These are phyloP conservation scores for Leiothrix lutea DNA, from an alignment of 2,113 vertebrate genomes.

Conservation along the genomic window DNA sequence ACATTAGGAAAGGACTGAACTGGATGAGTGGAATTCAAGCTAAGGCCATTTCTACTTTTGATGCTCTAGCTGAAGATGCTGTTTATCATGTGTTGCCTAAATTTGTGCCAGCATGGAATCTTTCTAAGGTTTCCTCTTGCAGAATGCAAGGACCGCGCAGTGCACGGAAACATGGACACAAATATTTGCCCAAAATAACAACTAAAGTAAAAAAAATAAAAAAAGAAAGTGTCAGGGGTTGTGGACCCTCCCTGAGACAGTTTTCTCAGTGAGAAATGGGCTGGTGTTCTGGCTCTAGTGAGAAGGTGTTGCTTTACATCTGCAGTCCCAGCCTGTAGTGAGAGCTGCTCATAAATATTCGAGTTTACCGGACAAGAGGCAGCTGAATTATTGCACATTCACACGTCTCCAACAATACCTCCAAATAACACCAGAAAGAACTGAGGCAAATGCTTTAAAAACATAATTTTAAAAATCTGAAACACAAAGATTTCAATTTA, in stretches of 20 bases:
- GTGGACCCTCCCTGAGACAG: neutral
- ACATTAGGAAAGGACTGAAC: neutral
- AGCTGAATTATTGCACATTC: neutral
- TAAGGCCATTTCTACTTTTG: neutral
- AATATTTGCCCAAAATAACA: neutral
- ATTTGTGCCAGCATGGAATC: neutral
- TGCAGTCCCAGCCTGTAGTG: neutral
- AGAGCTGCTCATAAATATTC: neutral
- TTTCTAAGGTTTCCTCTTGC: neutral
- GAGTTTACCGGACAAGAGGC: neutral
- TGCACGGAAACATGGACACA: neutral
- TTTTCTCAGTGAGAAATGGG: neutral
- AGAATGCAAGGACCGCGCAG: accelerated
- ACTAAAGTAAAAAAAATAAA: neutral
- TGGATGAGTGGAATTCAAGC: neutral
- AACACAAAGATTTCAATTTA: neutral
- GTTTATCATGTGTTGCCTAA: neutral
- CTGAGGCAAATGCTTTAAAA: neutral
- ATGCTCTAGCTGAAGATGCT: neutral
- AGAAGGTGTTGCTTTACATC: neutral
- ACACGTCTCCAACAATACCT: neutral
- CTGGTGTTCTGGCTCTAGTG: accelerated
- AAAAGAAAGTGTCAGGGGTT: neutral
- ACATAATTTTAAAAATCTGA: neutral
- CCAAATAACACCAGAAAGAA: neutral